A percentile compares a stretch with the other conserved stretches of the same genome.
Conservation (phyloP, 2,888 invertebrate genomes). For the Thera britannica region DNA sequence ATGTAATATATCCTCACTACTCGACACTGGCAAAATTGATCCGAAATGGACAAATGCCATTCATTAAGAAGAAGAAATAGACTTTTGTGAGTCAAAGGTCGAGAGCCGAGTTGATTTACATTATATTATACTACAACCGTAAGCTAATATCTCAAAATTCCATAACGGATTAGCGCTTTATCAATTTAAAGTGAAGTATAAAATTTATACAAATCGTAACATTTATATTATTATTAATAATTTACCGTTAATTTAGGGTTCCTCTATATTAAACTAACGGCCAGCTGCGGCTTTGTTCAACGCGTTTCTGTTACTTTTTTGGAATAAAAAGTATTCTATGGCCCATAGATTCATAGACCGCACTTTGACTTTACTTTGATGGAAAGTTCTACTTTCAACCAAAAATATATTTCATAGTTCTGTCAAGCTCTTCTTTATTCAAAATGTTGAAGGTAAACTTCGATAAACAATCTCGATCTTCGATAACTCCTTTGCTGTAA, state of each 20-base stretch:
- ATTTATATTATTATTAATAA: conserved; percentile 30
- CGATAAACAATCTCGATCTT: too few species aligned
- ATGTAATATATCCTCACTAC: too few species aligned
- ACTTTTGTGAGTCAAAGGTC: not conserved
- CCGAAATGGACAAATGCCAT: not conserved
- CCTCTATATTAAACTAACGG: not conserved
- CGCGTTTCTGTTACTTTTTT: too few species aligned
- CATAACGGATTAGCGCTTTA: conserved; percentile 38
- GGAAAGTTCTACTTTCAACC: too few species aligned
- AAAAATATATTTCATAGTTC: too few species aligned
- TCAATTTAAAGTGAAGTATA: conserved; percentile 36
- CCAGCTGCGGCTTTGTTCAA: too few species aligned
- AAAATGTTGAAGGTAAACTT: too few species aligned
- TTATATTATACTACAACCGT: conserved; percentile 28
- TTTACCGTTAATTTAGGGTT: conserved; percentile 36
- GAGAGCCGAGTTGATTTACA: conserved; percentile 1
- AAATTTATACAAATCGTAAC: conserved; percentile 37
- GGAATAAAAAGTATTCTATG: too few species aligned
- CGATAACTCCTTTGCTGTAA: too few species aligned
- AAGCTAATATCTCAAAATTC: conserved; percentile 36
- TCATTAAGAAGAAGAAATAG: not conserved
- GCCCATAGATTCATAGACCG: too few species aligned
- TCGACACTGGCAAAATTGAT: not conserved
- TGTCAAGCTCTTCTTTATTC: too few species aligned
- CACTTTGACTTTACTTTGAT: too few species aligned